Evolutionary conservation across 2,113 vertebrate genomes (phyloP).

Genomic region (Pygathrix nemaeus): DNA sequence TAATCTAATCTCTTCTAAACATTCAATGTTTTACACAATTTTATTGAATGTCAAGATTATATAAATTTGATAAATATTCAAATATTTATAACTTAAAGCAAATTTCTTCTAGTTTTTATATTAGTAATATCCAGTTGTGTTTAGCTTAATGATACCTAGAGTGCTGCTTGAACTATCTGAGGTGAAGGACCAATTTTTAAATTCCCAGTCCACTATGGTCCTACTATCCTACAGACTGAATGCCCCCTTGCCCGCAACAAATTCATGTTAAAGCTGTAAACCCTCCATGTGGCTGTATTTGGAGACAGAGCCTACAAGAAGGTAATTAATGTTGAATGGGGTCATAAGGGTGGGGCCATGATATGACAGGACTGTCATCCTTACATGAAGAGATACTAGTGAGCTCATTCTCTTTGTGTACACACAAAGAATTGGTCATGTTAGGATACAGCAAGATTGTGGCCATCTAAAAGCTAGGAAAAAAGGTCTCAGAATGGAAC

Average conservation of each 20-base stretch:
- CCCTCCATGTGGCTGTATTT: background rate
- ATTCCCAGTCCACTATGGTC: background rate
- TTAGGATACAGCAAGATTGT: background rate
- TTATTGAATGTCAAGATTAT: background rate
- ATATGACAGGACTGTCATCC: background rate
- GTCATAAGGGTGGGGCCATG: background rate
- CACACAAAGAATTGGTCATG: background rate
- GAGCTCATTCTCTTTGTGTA: background rate
- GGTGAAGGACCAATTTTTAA: background rate
- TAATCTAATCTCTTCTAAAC: background rate
- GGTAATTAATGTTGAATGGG: background rate
- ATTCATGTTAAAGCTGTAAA: background rate
- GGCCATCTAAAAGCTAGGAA: background rate
- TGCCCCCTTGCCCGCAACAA: no score
- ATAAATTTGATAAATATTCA: background rate
- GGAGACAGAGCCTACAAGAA: background rate
- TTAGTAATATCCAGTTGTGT: no score
- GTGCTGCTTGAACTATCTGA: background rate
- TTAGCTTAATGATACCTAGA: background rate
- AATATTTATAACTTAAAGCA: background rate
- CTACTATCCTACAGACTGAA: no score
- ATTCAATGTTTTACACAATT: background rate
- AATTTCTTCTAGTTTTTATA: background rate
- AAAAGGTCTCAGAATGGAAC: background rate
- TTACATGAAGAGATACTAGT: background rate